A percentile compares a stretch with the other conserved stretches of the same genome.
Evolutionary conservation across 2,888 invertebrate genomes (phyloP).

Genomic region (Aporophyla nigra): DNA sequence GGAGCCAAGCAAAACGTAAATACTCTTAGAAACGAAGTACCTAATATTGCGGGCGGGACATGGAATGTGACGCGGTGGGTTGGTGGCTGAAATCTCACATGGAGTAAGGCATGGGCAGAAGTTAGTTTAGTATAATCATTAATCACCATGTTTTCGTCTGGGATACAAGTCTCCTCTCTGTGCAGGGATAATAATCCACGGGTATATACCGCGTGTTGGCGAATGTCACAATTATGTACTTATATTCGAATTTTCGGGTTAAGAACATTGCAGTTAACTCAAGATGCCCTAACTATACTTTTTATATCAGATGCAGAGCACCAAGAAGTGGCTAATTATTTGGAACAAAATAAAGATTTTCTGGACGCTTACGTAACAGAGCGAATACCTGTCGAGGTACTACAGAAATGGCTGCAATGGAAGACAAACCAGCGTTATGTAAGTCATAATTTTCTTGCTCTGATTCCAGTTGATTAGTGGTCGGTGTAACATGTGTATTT

Average conservation of each 20-base stretch:
- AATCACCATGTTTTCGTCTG: no score
- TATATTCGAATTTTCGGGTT: background rate
- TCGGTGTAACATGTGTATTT: no score
- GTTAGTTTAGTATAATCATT: background rate
- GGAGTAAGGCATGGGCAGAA: no score
- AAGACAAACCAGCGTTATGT: conserved; percentile 69
- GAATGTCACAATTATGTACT: no score
- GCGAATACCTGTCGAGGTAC: conserved; percentile 91
- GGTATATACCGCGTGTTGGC: background rate
- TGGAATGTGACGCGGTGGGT: no score
- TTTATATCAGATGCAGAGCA: conserved; percentile 61
- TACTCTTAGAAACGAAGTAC: no score
- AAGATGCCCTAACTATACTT: background rate
- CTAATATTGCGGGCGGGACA: no score
- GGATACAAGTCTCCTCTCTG: background rate
- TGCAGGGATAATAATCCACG: no score
- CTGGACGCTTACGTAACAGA: conserved; percentile 92
- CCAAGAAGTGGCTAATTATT: conserved; percentile 84
- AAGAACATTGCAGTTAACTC: no score
- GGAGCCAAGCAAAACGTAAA: no score
- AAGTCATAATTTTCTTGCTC: background rate
- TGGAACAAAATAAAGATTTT: conserved; percentile 92
- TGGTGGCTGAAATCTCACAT: no score
- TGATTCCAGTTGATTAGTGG: no score
- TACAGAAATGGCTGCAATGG: conserved; percentile 93